phyloP scores from a whole-genome alignment of 2,888 invertebrate genomes.

The Leucophora obtusa region DNA sequence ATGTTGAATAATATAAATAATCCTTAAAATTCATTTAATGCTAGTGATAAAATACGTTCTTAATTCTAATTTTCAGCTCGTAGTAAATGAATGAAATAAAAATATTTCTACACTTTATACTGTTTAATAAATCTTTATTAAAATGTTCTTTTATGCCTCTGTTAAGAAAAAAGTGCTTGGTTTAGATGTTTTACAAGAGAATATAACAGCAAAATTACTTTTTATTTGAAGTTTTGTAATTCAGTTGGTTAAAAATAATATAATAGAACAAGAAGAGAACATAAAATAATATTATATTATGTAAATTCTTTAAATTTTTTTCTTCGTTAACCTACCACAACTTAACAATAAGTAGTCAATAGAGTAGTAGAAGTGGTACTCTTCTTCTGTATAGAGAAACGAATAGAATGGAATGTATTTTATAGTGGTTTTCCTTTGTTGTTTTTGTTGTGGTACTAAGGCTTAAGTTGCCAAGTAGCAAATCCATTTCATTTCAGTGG shows the following conservation, averaged over 20 bases:
- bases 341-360: slow-evolving; percentile 54
- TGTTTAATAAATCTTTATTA: slow-evolving; percentile 43
- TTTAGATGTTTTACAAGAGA: neutral
- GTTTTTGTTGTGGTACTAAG: slow-evolving; percentile 22
- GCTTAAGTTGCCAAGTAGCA: slow-evolving; percentile 57
- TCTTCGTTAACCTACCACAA: slow-evolving; percentile 50
- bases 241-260: slow-evolving; percentile 23
- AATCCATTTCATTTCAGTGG: slow-evolving; percentile 62
- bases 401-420: slow-evolving; percentile 10
- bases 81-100: neutral
- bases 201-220: slow-evolving; percentile 20
- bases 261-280: slow-evolving; percentile 28
- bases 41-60: neutral
- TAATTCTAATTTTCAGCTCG: neutral
- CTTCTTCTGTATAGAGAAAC: neutral
- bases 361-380: neutral
- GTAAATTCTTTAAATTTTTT: slow-evolving; percentile 37
- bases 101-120: neutral
- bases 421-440: neutral
- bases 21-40: neutral
- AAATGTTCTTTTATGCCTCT: slow-evolving; percentile 11
- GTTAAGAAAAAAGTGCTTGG: slow-evolving; percentile 15
- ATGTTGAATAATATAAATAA: neutral
- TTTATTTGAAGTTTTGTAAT: slow-evolving; percentile 54
- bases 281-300: slow-evolving; percentile 56